Conservation (phyloP, 2,113 vertebrate genomes). For the Sterrhoptilus dennistouni region DNA sequence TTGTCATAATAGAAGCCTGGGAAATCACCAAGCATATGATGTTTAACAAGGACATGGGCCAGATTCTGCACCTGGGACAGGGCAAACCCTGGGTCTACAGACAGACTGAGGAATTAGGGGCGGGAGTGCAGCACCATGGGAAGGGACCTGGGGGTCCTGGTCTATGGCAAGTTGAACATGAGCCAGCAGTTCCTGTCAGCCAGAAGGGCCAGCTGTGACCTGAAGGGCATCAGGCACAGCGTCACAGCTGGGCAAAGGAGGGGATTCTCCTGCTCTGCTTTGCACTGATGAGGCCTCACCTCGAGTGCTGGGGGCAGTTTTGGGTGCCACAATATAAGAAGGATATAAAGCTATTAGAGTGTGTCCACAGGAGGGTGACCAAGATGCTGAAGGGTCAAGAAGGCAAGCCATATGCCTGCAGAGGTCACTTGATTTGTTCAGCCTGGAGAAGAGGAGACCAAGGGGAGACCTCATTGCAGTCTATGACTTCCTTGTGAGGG, state of each 20-base stretch:
- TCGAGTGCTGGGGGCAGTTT: rapidly evolving
- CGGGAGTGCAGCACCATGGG: rapidly evolving
- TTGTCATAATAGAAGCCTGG: neutral
- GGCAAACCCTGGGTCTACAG: neutral
- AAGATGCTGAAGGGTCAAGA: neutral
- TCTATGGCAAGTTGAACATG: rapidly evolving
- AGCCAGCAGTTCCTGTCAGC: neutral
- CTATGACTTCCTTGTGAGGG: rapidly evolving
- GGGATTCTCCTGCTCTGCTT: neutral
- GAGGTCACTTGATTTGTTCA: neutral
- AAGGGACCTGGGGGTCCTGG: neutral
- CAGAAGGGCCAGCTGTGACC: rapidly evolving
- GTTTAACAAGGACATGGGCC: neutral
- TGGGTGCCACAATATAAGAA: neutral
- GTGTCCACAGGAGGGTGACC: neutral
- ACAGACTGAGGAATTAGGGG: neutral
- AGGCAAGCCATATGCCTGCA: neutral
- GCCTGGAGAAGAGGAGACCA: neutral
- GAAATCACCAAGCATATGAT: neutral
- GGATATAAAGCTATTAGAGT: neutral
- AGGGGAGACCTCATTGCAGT: rapidly evolving
- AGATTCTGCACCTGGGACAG: neutral
- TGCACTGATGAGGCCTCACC: rapidly evolving
- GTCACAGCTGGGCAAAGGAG: rapidly evolving
- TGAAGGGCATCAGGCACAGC: neutral